Conservation (phyloP, 2,113 vertebrate genomes). For the Coryphaenoides rupestris region DNA sequence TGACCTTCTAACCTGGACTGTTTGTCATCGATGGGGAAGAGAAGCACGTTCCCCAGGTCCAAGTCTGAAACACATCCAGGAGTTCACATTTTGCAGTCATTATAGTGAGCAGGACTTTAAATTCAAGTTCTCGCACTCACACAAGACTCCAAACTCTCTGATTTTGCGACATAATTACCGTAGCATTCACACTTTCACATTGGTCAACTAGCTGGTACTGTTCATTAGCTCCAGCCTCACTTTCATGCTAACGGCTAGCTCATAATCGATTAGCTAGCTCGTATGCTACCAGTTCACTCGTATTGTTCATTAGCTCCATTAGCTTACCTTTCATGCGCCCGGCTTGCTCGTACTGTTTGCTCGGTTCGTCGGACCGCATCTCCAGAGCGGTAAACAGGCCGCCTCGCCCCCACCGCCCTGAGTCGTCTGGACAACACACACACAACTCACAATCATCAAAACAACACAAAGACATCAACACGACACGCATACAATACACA, state of each 20-base stretch:
- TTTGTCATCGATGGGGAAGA: constrained; percentile 89
- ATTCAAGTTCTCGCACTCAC: too few relatives aligned
- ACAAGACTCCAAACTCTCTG: too few relatives aligned
- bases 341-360: constrained; percentile 82
- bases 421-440: constrained; percentile 77
- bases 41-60: constrained; percentile 80
- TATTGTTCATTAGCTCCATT: too few relatives aligned
- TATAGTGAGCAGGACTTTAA: neutral
- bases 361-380: constrained; percentile 80
- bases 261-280: too few relatives aligned
- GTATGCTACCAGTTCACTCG: too few relatives aligned
- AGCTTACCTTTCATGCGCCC: constrained; percentile 88
- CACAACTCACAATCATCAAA: neutral
- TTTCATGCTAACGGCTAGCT: too few relatives aligned
- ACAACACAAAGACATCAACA: neutral
- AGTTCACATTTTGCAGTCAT: neutral
- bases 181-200: too few relatives aligned
- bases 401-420: constrained; percentile 85
- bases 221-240: too few relatives aligned
- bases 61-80: constrained; percentile 76
- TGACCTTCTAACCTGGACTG: constrained; percentile 78
- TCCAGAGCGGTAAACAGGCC: constrained; percentile 90
- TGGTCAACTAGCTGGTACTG: too few relatives aligned
- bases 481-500: constrained; percentile 1
- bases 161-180: too few relatives aligned